Evolutionary conservation across 2,888 invertebrate species (phyloP).

Genomic region (Lypha dubia): DNA sequence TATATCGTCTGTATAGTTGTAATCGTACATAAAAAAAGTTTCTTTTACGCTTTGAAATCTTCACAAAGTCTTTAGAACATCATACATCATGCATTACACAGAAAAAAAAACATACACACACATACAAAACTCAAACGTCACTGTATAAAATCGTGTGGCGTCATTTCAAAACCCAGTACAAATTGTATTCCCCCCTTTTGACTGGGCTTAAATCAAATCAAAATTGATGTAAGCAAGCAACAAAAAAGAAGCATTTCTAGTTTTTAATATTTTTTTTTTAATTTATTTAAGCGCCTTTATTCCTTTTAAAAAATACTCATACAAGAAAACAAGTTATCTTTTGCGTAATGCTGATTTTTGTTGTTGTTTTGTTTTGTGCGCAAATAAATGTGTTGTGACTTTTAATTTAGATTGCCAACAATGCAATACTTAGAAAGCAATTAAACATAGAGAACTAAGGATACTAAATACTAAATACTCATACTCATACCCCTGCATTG

Average conservation of each 20-base stretch:
- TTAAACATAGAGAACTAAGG: constrained; percentile 41
- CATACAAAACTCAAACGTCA: not conserved
- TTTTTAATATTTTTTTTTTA: constrained; percentile 31
- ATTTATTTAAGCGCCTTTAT: constrained; percentile 61
- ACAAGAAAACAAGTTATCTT: constrained; percentile 45
- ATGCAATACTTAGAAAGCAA: constrained; percentile 54
- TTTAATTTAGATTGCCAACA: constrained; percentile 65
- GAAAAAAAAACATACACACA: not conserved
- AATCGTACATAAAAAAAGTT: not conserved
- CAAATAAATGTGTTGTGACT: constrained; percentile 68
- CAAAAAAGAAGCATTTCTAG: constrained; percentile 8
- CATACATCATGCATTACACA: constrained; percentile 41
- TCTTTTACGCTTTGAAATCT: constrained; percentile 22
- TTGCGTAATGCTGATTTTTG: no score
- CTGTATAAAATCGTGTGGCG: constrained; percentile 45
- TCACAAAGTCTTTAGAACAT: constrained; percentile 52
- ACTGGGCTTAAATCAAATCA: constrained; percentile 50
- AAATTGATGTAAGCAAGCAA: constrained; percentile 20
- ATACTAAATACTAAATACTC: no score
- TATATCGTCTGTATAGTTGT: not conserved
- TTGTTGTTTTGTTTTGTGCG: constrained; percentile 30
- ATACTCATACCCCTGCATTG: not conserved
- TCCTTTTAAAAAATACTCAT: constrained; percentile 15
- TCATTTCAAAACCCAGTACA: constrained; percentile 28
- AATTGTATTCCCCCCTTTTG: constrained; percentile 13